Evolutionary conservation across 2,113 vertebrate species (phyloP).

Genomic region (Ptilorrhoa leucosticta): DNA sequence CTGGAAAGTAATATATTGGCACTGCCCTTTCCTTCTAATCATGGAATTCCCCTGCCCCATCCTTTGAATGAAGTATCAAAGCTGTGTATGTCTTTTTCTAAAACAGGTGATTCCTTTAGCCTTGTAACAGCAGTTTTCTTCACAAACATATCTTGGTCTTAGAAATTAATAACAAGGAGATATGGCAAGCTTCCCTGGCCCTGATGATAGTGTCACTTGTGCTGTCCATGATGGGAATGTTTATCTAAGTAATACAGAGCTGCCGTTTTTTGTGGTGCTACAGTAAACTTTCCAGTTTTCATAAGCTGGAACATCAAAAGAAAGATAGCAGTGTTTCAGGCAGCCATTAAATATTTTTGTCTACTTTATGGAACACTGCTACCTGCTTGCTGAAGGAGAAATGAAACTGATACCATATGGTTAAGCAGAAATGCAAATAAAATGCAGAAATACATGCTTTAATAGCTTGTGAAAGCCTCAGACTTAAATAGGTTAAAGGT

Average conservation of each 20-base stretch:
- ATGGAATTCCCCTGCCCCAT: not conserved
- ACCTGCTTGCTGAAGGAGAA: not conserved
- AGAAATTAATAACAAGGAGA: conserved; percentile 39
- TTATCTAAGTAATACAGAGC: conserved; percentile 65
- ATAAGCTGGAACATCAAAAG: not conserved
- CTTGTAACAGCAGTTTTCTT: conserved; percentile 57
- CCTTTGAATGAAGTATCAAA: not conserved
- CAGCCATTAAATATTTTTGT: not conserved
- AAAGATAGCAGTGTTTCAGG: not conserved
- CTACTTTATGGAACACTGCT: not conserved
- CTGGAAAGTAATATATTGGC: not conserved
- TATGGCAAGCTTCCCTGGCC: conserved; percentile 54
- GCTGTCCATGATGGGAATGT: conserved; percentile 64
- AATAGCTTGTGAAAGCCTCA: not conserved
- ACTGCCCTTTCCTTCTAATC: not conserved
- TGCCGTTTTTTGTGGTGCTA: conserved; percentile 67
- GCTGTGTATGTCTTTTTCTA: not conserved
- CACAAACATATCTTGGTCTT: conserved; percentile 63
- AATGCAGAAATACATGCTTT: not conserved
- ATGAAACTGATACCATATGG: not conserved
- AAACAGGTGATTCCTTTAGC: conserved; percentile 57
- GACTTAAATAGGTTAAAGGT: not conserved
- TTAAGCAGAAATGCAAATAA: not conserved
- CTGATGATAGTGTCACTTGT: conserved; percentile 34
- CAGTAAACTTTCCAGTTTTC: not conserved